Evolutionary conservation across 2,888 invertebrate species (phyloP), one percentile per base, ranked within the genome.

Genomic region (Colletes collaris): DNA sequence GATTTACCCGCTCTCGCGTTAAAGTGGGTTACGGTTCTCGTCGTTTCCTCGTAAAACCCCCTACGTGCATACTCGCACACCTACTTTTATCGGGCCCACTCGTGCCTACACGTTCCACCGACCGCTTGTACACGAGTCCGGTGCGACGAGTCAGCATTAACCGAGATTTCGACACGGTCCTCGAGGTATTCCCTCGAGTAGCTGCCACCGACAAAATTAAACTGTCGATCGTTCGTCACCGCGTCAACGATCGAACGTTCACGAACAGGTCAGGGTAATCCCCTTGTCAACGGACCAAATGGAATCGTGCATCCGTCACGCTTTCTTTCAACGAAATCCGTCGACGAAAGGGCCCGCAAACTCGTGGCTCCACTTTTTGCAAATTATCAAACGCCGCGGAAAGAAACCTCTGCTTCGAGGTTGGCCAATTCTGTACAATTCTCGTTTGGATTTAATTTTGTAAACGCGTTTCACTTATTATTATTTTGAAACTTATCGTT

Each of bases 91-190:
- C 76, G 65, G 69, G 59, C 79, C 71, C 84, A 76, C 82, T 84
- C 80, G 68, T 78, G 80, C 84, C 84, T 64, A 80, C 81, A 68
- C 79, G 66, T 66, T 75, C 76, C 76, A 50, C 8, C 68, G 68
- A 65, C 76, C 44, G 62, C 79, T 75, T 58, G 79, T 71, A 35
- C 40, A 69, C 79, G 76, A 74, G 71, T 75, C 71, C 83, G 70
- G 76, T 63, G 71, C 65, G 85, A 87, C 89, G 86, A 88, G 86
- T 88, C 89, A 89, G 88, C 88, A 76, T 62, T 80, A 74, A 76
- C 56, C 78, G 78, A 80, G 84, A 87, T 89, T 89, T 89, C 89
- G 84, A 89, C 83, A 89, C 82, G 80, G 79, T 72, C 78, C 76
- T 68, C 71, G 74, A 81, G 83, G 88, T 87, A 88, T 86, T 88